Conservation (phyloP, 2,888 invertebrate genomes). For the Scelioninae gen. 1 region DNA sequence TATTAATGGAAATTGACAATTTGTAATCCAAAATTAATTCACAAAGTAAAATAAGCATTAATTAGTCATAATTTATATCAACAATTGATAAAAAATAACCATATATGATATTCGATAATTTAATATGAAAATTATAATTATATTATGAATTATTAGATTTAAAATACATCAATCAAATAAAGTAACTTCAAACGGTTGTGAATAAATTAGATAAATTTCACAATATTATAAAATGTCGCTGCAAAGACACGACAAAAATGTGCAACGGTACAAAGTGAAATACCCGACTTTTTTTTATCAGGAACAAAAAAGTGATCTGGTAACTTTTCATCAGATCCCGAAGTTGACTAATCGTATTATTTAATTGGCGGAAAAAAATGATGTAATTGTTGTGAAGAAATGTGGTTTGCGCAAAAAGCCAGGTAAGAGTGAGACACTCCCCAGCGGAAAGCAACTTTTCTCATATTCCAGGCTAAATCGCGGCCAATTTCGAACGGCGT, state of each 20-base stretch:
- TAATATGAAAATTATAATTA: too few species aligned
- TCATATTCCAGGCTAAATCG: conserved; percentile 57
- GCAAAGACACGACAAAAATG: neutral
- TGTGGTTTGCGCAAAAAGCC: conserved; percentile 40
- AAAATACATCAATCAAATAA: too few species aligned
- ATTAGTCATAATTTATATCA: too few species aligned
- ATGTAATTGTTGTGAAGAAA: conserved; percentile 52
- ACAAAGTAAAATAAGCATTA: too few species aligned
- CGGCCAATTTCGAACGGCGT: conserved; percentile 59
- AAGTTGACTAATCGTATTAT: conserved; percentile 49
- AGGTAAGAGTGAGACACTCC: conserved; percentile 42
- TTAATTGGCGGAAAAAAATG: conserved; percentile 50
- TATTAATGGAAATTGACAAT: too few species aligned
- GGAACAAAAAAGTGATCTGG: conserved; percentile 12
- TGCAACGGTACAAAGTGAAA: neutral
- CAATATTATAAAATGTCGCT: too few species aligned
- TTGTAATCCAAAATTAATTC: too few species aligned
- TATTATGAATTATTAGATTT: too few species aligned
- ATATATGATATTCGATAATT: too few species aligned
- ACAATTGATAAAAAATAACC: too few species aligned
- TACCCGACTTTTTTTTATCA: conserved; percentile 3
- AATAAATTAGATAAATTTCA: too few species aligned
- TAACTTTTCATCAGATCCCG: conserved; percentile 19
- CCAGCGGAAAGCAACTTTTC: conserved; percentile 54
- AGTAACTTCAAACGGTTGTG: too few species aligned